These are phyloP conservation scores for Squalus acanthias DNA, from an alignment of 2,797 vertebrate genomes.

Conservation along the genomic window DNA sequence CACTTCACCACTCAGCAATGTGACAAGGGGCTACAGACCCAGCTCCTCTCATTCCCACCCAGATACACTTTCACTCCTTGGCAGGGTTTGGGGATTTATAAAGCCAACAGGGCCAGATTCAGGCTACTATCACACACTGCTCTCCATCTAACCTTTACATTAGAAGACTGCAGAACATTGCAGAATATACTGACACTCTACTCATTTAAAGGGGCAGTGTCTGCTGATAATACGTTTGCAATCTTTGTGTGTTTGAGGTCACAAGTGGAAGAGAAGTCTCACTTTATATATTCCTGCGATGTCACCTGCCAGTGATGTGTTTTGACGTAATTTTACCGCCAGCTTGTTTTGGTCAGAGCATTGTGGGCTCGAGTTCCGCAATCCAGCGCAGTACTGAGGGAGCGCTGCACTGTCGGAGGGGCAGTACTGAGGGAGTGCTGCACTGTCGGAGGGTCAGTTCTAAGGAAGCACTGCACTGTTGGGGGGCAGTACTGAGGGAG, in stretches of 20 bases:
- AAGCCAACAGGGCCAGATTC: neutral
- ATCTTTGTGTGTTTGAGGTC: neutral
- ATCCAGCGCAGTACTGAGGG: neutral
- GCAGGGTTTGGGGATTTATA: neutral
- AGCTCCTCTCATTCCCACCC: constrained; percentile 7
- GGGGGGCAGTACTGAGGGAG: neutral
- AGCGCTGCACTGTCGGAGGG: neutral
- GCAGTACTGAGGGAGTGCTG: too few relatives aligned
- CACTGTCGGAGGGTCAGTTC: neutral
- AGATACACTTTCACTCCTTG: constrained; percentile 32
- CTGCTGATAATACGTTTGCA: neutral
- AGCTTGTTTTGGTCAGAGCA: neutral
- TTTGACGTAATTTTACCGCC: neutral
- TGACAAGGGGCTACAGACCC: neutral
- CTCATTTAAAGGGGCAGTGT: neutral
- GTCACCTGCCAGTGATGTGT: neutral
- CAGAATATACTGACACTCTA: neutral
- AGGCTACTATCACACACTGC: neutral
- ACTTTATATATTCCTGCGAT: neutral
- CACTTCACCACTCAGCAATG: constrained; percentile 10
- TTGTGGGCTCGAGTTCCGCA: neutral
- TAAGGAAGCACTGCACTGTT: neutral
- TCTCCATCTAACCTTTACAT: neutral
- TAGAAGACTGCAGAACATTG: neutral
- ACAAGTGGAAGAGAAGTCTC: neutral